These are phyloP conservation scores for Enteromius mattozi DNA, from an alignment of 2,797 vertebrate species.

Conservation along the genomic window DNA sequence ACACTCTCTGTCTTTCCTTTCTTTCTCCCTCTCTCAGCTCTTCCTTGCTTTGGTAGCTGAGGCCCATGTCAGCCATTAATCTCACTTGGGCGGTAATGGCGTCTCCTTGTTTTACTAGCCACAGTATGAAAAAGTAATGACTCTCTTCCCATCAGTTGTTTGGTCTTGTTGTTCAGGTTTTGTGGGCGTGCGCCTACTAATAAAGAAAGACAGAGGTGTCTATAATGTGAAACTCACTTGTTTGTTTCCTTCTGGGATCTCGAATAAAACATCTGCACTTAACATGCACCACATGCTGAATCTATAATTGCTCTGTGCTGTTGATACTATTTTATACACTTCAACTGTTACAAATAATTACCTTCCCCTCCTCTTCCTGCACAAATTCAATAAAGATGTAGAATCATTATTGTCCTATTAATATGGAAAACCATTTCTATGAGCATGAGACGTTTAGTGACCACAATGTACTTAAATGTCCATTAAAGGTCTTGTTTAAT, in stretches of 20 bases:
- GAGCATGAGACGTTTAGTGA: neutral
- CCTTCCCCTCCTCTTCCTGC: neutral
- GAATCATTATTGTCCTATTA: neutral
- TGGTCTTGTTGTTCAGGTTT: slow-evolving; percentile 24
- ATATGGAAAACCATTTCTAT: neutral
- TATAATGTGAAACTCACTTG: slow-evolving; percentile 19
- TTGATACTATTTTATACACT: slow-evolving; percentile 1
- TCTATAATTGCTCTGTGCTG: slow-evolving; percentile 1
- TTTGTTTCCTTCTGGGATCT: neutral
- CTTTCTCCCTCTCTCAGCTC: slow-evolving; percentile 15
- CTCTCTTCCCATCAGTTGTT: slow-evolving; percentile 45
- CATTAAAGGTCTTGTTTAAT: slow-evolving; percentile 2
- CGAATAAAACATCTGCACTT: slow-evolving; percentile 26
- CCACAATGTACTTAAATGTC: slow-evolving; percentile 1
- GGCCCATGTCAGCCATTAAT: slow-evolving; percentile 60
- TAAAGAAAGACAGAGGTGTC: slow-evolving; percentile 15
- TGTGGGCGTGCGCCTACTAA: slow-evolving; percentile 2
- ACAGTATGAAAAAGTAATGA: slow-evolving; percentile 65
- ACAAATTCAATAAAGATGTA: neutral
- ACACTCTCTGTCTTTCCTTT: slow-evolving; percentile 13
- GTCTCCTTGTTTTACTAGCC: slow-evolving; percentile 59
- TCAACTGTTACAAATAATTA: neutral
- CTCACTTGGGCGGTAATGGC: slow-evolving; percentile 56
- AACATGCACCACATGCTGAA: neutral
- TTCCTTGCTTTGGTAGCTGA: slow-evolving; percentile 39